phyloP scores from a whole-genome alignment of 2,113 vertebrate species.

The Sinocyclocheilus grahami region DNA sequence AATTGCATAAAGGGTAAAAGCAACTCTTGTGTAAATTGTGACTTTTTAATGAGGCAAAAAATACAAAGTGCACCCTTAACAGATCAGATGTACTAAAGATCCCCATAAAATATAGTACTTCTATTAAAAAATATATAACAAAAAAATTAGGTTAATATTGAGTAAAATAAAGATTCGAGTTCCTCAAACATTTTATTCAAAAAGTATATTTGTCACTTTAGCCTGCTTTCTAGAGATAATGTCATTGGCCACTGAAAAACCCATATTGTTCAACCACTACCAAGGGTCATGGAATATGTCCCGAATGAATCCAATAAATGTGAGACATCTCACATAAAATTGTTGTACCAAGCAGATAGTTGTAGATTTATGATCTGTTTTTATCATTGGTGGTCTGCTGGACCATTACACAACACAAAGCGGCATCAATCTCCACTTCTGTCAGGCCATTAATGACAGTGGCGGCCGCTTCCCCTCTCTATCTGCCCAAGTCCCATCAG shows the following conservation, averaged over 20 bases:
- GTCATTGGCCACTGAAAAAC: not conserved
- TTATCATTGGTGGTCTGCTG: conserved; percentile 48
- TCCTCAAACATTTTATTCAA: not conserved
- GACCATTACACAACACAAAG: conserved; percentile 43
- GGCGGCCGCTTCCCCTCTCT: conserved; percentile 37
- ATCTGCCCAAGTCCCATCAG: conserved; percentile 30
- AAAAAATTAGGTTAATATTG: not conserved
- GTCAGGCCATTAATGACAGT: conserved; percentile 45
- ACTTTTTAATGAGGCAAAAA: no score
- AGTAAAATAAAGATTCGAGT: not conserved
- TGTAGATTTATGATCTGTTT: conserved; percentile 41
- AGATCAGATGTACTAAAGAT: not conserved
- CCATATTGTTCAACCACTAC: not conserved
- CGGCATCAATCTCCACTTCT: conserved; percentile 46
- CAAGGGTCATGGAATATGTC: not conserved
- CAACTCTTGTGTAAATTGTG: not conserved
- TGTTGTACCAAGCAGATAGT: conserved; percentile 23
- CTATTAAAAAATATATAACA: not conserved
- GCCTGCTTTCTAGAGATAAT: conserved; percentile 8
- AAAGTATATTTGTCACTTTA: not conserved
- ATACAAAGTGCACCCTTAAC: no score
- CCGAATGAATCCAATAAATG: conserved; percentile 6
- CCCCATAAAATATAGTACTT: not conserved
- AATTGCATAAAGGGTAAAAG: no score
- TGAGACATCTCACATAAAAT: conserved; percentile 1